Evolutionary conservation across 2,797 vertebrate genomes (phyloP).

Genomic region (Macropus fuliginosus): DNA sequence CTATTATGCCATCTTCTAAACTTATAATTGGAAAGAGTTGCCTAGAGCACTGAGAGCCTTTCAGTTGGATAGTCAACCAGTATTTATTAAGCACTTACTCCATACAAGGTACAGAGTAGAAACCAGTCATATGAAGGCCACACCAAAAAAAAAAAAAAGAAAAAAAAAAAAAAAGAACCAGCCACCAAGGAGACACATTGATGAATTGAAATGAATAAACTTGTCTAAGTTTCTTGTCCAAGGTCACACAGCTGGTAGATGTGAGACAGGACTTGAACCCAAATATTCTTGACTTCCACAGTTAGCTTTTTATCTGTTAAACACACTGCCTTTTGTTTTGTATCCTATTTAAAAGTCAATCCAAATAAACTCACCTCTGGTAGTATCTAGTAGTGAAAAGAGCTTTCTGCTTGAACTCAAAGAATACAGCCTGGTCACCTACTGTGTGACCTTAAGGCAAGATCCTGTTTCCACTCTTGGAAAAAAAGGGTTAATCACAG

Average conservation of each 20-base stretch:
- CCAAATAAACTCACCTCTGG: not conserved
- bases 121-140: not conserved
- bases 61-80: not conserved
- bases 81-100: not conserved
- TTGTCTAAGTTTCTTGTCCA: not conserved
- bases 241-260: not conserved
- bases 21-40: not conserved
- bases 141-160: not conserved
- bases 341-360: not conserved
- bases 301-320: not conserved
- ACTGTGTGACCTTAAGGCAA: not conserved
- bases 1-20: not conserved
- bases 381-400: not conserved
- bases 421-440: not conserved
- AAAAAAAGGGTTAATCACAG: not conserved
- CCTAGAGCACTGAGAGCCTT: not conserved
- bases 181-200: not conserved
- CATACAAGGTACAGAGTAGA: not conserved
- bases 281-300: not conserved
- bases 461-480: conserved; percentile 5
- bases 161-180: not conserved
- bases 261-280: not conserved
- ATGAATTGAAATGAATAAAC: not conserved
- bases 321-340: not conserved
- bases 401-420: not conserved